These are phyloP conservation scores for Ophraella communa DNA, from an alignment of 2,888 invertebrate species.

Conservation along the genomic window DNA sequence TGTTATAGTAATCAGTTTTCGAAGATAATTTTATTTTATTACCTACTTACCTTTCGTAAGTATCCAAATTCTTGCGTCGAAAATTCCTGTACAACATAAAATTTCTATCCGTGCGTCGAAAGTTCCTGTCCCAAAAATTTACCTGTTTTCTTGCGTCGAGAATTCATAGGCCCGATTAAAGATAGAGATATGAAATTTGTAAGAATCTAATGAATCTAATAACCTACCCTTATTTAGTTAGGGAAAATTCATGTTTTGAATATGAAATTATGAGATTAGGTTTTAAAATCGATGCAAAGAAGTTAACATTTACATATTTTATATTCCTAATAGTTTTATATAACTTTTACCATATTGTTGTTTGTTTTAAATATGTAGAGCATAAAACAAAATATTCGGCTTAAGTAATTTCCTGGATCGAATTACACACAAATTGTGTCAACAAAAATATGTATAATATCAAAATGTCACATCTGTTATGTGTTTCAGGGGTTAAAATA, in stretches of 20 bases:
- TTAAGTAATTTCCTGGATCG: neutral
- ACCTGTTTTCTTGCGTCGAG: no score
- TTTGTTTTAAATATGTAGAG: neutral
- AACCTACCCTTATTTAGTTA: no score
- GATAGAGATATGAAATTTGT: no score
- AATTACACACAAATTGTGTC: conserved; percentile 14
- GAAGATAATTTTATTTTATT: no score
- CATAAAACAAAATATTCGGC: neutral
- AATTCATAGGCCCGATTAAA: no score
- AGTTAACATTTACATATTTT: neutral
- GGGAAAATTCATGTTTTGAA: neutral
- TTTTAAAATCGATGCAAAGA: neutral
- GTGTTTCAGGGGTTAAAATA: conserved; percentile 27
- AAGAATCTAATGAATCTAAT: no score
- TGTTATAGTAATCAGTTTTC: no score
- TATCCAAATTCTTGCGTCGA: no score
- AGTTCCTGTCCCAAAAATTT: no score
- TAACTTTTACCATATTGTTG: neutral
- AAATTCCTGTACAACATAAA: no score
- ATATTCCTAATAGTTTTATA: neutral
- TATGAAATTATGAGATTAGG: neutral
- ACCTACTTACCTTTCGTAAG: no score
- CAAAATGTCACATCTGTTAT: conserved; percentile 28
- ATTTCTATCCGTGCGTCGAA: no score
- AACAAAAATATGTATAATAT: conserved; percentile 11